Evolutionary conservation across 1,140 invertebrate species (phyloP).

Genomic region (Platorchestia sp.): DNA sequence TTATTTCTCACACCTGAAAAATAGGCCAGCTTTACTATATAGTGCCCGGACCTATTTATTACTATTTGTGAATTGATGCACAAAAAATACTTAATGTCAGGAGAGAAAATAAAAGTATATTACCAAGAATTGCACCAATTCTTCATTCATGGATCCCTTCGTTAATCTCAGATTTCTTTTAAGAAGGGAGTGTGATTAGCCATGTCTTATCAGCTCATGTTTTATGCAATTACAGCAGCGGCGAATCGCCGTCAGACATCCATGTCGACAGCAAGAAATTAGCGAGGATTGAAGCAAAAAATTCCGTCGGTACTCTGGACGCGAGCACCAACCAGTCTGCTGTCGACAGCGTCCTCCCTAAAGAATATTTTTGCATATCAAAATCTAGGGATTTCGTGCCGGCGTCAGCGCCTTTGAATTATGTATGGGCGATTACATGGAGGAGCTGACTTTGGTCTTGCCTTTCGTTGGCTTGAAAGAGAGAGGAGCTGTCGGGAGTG

Average conservation of each 20-base stretch:
- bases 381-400: background rate
- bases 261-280: conserved; percentile 15
- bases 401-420: conserved; percentile 1
- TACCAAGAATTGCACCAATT: background rate
- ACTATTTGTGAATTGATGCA: too few relatives aligned
- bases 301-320: background rate
- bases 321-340: background rate
- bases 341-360: conserved; percentile 7
- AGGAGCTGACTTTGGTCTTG: background rate
- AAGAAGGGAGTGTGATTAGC: background rate
- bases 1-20: too few relatives aligned
- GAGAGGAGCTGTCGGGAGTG: background rate
- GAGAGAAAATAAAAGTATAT: too few relatives aligned
- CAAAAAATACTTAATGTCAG: too few relatives aligned
- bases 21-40: too few relatives aligned
- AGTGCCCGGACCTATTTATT: too few relatives aligned
- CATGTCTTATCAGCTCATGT: background rate
- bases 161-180: background rate
- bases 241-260: background rate
- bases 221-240: background rate
- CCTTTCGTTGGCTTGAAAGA: background rate
- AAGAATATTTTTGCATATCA: conserved; percentile 48
- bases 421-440: background rate
- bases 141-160: background rate
- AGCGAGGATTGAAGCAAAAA: background rate